phyloP scores from a whole-genome alignment of 2,113 vertebrate genomes.

The Urocynchramus pylzowi region DNA sequence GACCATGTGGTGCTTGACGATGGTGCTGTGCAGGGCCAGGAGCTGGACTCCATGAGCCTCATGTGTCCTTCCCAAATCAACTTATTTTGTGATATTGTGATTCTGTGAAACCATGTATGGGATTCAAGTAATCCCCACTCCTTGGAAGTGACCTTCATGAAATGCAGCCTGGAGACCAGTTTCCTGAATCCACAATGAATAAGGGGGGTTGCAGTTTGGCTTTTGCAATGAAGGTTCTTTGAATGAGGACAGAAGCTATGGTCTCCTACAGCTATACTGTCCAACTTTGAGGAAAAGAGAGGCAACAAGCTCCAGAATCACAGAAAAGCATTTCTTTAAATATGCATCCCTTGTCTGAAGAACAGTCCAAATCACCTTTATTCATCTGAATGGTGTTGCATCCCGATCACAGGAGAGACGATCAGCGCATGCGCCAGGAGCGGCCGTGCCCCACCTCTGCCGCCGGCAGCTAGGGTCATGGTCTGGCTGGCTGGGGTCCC shows the following conservation, averaged over 20 bases:
- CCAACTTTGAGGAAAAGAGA: background rate
- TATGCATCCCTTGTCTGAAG: background rate
- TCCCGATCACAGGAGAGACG: too few relatives aligned
- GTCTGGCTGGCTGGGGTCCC: too few relatives aligned
- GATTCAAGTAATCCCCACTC: background rate
- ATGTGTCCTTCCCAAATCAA: background rate
- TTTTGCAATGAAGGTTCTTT: background rate
- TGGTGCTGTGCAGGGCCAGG: background rate
- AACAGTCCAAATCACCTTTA: background rate
- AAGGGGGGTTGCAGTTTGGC: background rate
- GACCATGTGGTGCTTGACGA: fast-evolving
- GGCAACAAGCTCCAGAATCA: background rate
- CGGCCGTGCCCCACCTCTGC: too few relatives aligned
- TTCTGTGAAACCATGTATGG: background rate
- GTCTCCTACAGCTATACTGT: background rate
- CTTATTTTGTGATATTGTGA: background rate
- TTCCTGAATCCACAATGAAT: background rate
- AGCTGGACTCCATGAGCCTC: background rate
- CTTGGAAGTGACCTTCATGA: background rate
- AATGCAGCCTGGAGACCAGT: background rate
- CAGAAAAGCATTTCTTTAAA: background rate
- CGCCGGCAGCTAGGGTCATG: too few relatives aligned
- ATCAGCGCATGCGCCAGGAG: too few relatives aligned
- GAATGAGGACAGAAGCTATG: background rate
- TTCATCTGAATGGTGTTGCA: too few relatives aligned